Conservation (phyloP, 2,113 vertebrate species). For the Barnardius zonarius region DNA sequence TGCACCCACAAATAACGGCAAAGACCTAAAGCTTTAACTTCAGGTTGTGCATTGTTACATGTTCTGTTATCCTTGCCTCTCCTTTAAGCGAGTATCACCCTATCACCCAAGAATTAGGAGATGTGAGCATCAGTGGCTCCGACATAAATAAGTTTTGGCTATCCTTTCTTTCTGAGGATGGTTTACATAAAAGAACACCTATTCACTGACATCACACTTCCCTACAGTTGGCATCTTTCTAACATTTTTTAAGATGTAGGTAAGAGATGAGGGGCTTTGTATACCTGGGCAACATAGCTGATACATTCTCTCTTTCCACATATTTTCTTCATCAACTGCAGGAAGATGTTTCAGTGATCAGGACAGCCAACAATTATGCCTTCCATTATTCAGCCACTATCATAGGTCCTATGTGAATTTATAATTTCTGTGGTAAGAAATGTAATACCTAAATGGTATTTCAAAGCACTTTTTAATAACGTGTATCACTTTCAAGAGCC, state of each 20-base stretch:
- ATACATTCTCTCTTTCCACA: background rate
- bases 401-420: background rate
- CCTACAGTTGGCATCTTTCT: background rate
- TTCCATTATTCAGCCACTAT: background rate
- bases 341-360: background rate
- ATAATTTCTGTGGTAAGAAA: background rate
- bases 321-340: background rate
- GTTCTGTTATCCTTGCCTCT: background rate
- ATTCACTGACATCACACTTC: background rate
- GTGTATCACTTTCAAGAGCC: background rate
- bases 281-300: background rate
- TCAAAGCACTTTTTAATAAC: background rate
- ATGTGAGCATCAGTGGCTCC: background rate
- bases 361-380: background rate
- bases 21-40: background rate
- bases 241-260: background rate
- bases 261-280: rapidly evolving
- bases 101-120: background rate
- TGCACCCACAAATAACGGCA: background rate
- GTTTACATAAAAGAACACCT: background rate
- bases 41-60: background rate
- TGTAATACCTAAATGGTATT: background rate
- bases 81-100: background rate
- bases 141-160: background rate
- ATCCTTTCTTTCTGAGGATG: background rate